These are phyloP conservation scores for Hafferia zeledoni DNA, from an alignment of 2,797 vertebrate species.

Conservation along the genomic window DNA sequence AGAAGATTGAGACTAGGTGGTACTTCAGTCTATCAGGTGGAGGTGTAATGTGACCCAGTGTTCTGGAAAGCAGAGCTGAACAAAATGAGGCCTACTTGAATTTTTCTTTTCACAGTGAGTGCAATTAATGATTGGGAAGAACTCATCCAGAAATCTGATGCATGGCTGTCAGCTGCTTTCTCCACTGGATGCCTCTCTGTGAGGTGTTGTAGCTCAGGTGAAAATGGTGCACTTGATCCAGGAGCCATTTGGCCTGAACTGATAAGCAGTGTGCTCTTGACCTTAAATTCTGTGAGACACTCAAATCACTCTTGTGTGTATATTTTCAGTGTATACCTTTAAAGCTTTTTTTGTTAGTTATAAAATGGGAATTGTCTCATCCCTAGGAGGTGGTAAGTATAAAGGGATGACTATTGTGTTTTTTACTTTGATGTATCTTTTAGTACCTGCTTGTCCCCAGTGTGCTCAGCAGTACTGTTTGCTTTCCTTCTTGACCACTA, in stretches of 20 bases:
- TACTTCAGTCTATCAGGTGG: not conserved
- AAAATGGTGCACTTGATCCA: not conserved
- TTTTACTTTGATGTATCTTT: conserved; percentile 7
- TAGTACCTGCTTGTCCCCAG: not conserved
- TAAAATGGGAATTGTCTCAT: not conserved
- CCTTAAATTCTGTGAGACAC: not conserved
- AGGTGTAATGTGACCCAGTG: not conserved
- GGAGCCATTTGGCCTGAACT: not conserved
- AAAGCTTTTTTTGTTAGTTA: not conserved
- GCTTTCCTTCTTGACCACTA: not conserved
- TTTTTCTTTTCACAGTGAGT: not conserved
- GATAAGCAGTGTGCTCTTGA: not conserved
- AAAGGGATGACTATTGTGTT: not conserved
- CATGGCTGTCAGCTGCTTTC: not conserved
- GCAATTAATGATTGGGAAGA: not conserved
- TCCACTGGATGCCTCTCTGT: not conserved
- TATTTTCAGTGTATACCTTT: not conserved
- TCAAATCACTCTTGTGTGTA: not conserved
- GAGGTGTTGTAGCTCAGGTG: not conserved
- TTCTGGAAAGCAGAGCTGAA: not conserved
- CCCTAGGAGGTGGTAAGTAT: not conserved
- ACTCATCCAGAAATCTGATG: not conserved
- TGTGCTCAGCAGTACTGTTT: not conserved
- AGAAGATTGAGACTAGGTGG: not conserved
- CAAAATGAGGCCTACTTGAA: not conserved